phyloP scores from a whole-genome alignment of 2,888 invertebrate species.

The Litoditis marina region DNA sequence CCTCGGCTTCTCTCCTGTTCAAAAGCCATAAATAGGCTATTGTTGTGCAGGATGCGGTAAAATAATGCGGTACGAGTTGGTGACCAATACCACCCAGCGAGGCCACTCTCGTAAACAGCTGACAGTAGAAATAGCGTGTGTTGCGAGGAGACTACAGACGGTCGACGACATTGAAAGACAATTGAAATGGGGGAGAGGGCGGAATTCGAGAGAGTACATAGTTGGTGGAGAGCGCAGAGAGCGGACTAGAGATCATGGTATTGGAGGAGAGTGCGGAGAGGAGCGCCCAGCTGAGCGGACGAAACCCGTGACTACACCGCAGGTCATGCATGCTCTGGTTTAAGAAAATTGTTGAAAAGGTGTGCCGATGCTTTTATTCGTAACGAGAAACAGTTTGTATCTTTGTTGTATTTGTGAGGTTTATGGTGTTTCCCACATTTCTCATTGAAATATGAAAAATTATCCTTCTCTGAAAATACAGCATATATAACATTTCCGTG shows the following conservation, averaged over 20 bases:
- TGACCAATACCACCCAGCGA: not conserved
- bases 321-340: not conserved
- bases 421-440: too few relatives aligned
- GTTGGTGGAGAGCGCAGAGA: not conserved
- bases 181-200: not conserved
- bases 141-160: too few relatives aligned
- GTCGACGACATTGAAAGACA: too few relatives aligned
- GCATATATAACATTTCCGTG: too few relatives aligned
- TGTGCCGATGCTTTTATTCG: not conserved
- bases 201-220: not conserved
- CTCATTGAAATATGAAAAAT: too few relatives aligned
- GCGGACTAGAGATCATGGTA: not conserved
- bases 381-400: not conserved
- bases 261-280: not conserved
- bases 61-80: not conserved
- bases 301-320: not conserved
- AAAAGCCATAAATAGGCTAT: too few relatives aligned
- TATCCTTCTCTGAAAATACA: too few relatives aligned
- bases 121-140: not conserved
- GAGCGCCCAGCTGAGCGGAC: conserved; percentile 1
- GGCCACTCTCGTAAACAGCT: not conserved
- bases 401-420: too few relatives aligned
- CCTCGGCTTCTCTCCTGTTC: too few relatives aligned
- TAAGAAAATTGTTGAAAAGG: not conserved
- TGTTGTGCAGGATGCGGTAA: too few relatives aligned